Conservation (phyloP, 1,140 invertebrate genomes). For the Brachionus paranguensis region DNA sequence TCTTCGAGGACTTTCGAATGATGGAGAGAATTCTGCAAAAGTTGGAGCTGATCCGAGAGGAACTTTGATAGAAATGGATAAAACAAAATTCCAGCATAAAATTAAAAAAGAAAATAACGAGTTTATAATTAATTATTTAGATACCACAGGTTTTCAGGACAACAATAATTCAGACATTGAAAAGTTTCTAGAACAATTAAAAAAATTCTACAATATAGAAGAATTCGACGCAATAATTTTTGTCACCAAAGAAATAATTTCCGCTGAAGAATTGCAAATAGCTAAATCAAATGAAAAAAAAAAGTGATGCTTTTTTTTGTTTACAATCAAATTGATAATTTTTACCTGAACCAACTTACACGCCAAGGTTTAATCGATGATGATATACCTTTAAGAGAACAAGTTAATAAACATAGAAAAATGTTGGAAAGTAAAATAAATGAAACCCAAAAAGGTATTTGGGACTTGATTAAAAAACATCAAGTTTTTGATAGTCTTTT, state of each 20-base stretch:
- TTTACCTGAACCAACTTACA: neutral
- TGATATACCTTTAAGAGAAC: neutral
- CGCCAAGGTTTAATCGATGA: neutral
- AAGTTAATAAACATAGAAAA: neutral
- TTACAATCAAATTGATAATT: neutral
- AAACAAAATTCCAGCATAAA: neutral
- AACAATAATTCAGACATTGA: neutral
- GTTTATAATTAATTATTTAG: neutral
- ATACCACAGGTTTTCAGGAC: neutral
- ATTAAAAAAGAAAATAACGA: neutral
- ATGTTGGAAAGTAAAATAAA: neutral
- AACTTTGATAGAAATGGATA: neutral
- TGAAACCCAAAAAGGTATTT: neutral
- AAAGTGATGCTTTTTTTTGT: constrained; percentile 4
- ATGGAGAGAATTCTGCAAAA: neutral
- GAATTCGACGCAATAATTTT: constrained; percentile 20
- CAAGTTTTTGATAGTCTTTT: neutral
- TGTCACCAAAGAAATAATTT: neutral
- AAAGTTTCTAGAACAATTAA: neutral
- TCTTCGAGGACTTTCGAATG: neutral
- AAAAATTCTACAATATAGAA: no score
- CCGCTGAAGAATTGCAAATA: neutral
- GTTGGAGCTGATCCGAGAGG: neutral
- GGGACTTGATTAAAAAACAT: neutral
- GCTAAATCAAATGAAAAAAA: neutral